Evolutionary conservation across 2,113 vertebrate species (phyloP).

Genomic region (Neodontobutis hainanensis): DNA sequence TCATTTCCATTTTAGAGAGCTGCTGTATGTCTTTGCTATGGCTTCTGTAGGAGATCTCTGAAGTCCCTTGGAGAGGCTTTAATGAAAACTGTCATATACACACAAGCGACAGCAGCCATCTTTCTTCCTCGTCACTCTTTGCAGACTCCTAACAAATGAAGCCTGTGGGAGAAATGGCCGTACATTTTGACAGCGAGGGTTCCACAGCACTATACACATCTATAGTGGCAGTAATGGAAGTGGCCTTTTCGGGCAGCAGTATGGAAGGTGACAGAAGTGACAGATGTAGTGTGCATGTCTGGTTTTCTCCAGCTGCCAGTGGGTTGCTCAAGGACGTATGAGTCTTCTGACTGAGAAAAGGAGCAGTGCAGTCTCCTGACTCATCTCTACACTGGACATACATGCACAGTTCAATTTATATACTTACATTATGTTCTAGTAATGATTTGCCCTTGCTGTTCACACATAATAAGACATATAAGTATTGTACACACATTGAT

Average conservation of each 20-base stretch:
- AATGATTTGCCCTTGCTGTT: too few relatives aligned
- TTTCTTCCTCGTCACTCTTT: constrained; percentile 19
- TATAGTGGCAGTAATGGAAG: constrained; percentile 35
- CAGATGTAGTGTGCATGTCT: constrained; percentile 31
- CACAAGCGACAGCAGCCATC: neutral
- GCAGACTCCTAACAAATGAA: neutral
- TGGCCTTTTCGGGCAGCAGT: constrained; percentile 25
- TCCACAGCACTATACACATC: constrained; percentile 8
- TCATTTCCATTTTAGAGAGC: constrained; percentile 22
- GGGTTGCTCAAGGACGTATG: neutral
- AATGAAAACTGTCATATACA: constrained; percentile 20
- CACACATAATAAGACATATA: too few relatives aligned
- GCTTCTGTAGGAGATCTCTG: constrained; percentile 20
- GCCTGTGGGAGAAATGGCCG: neutral
- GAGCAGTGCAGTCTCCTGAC: constrained; percentile 29
- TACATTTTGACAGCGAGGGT: constrained; percentile 1
- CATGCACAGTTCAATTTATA: too few relatives aligned
- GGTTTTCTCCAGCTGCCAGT: constrained; percentile 28
- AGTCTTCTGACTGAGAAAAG: constrained; percentile 31
- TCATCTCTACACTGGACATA: constrained; percentile 11
- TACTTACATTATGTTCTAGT: too few relatives aligned
- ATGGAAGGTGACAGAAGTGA: constrained; percentile 22
- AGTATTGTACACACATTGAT: too few relatives aligned
- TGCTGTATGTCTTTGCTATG: constrained; percentile 4
- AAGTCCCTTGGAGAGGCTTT: constrained; percentile 2